Base-by-base conservation (phyloP, 2,797 vertebrate genomes). In the Poecile montanus region DNA sequence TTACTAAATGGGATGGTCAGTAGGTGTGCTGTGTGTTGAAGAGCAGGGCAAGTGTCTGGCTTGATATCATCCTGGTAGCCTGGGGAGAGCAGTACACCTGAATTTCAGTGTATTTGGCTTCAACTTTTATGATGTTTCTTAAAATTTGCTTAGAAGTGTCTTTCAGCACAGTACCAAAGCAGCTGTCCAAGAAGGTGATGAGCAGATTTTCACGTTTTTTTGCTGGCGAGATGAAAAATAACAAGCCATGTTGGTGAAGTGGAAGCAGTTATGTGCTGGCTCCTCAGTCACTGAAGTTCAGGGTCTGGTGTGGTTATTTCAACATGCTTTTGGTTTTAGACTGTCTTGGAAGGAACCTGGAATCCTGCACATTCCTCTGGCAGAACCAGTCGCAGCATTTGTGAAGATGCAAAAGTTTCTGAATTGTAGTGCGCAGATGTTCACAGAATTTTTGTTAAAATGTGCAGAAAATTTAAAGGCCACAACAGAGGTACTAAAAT, bases 191-290 rank as follows among this genome's bases (percentile, higher is more conserved):
- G 75, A 18, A 50, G 36, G 38, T 30, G 44, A 45, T 26, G 82
- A 66, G 56, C 40, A 72, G 47, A 29, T 60, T 94, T 85, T 44
- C 7, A 0, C 19, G 8, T 0, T 38, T 62, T 50, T 79, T 40
- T 86, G 16, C n/a, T 44, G 51, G 27, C 6, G 3, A 22, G 34
- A 44, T 47, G 61, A 70, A 65, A 81, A 74, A 40, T 32, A 62
- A 11, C 38, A 66, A 79, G 12, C 23, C 16, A 3, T 0, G 0
- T 10, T 18, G 25, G 10, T 42, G 17, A 51, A 38, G 14, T 10
- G 36, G 65, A n/a, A 40, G 70, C n/a, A 27, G n/a, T 20, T 84
- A 51, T 21, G 7, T 48, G 60, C n/a, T 25, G 48, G 48, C 53
- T 78, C 8, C 40, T 75, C 13, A 57, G 58, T n/a, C 9, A 2